These are phyloP conservation scores for Sycophila sp. DNA, from an alignment of 1,140 invertebrate species.

Conservation along the genomic window DNA sequence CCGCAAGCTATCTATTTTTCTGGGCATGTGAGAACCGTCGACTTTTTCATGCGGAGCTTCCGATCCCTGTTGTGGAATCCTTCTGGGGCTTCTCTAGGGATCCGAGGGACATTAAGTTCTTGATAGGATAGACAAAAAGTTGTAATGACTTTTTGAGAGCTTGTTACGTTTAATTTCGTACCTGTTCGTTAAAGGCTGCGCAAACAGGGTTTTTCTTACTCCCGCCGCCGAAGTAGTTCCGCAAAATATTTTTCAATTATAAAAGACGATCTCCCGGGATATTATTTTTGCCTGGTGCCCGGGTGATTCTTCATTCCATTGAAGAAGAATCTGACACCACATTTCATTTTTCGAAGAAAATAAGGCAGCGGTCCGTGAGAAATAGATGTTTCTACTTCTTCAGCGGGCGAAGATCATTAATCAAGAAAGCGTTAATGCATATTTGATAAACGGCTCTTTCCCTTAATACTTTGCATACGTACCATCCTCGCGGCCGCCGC, in stretches of 20 bases:
- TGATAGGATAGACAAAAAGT: slow-evolving; percentile 64
- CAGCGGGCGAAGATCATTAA: slow-evolving; percentile 32
- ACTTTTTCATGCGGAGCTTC: slow-evolving; percentile 53
- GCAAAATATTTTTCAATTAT: no score
- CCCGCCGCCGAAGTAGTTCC: no score
- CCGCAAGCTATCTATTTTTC: slow-evolving; percentile 57
- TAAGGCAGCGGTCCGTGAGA: slow-evolving; percentile 41
- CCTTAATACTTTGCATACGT: slow-evolving; percentile 40
- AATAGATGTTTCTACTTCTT: slow-evolving; percentile 38
- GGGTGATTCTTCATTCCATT: neutral
- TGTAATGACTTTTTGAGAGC: slow-evolving; percentile 63
- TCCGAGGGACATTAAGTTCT: slow-evolving; percentile 65
- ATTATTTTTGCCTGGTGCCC: slow-evolving; percentile 36
- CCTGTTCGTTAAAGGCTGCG: slow-evolving; percentile 2
- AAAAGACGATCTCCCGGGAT: neutral
- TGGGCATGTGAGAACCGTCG: slow-evolving; percentile 59
- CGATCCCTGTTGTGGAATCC: slow-evolving; percentile 46
- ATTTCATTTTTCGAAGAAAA: slow-evolving; percentile 35
- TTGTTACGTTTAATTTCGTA: slow-evolving; percentile 23
- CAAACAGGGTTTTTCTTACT: neutral
- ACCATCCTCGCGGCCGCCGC: neutral
- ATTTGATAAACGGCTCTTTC: slow-evolving; percentile 52
- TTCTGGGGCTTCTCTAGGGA: slow-evolving; percentile 54
- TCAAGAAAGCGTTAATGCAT: slow-evolving; percentile 52
- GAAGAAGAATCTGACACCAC: slow-evolving; percentile 23